Percentiles rank a stretch among this genome's conserved stretches.
Conservation (phyloP, 35 echinoderm and acorn worm species). For the Acanthaster planci region DNA sequence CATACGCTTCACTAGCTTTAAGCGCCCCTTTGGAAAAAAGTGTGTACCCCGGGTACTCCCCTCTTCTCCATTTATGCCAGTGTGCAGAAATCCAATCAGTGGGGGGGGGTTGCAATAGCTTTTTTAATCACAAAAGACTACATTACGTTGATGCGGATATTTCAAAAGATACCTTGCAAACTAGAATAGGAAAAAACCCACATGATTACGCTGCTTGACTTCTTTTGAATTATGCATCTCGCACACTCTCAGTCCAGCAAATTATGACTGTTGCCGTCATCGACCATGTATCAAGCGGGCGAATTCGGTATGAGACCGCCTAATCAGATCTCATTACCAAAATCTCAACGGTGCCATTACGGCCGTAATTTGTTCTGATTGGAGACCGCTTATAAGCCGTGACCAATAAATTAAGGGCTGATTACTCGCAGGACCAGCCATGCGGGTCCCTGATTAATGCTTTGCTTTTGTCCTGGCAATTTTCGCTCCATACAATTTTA, state of each 20-base stretch:
- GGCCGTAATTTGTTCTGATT: slow-evolving; percentile 10
- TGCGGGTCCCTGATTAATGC: slow-evolving; percentile 7
- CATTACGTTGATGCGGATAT: too few relatives aligned
- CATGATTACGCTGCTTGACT: too few relatives aligned
- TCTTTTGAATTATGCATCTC: slow-evolving; percentile 9
- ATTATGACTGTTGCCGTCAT: neutral
- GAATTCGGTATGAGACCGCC: neutral
- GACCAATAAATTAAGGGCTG: slow-evolving; percentile 23
- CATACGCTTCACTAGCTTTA: too few relatives aligned
- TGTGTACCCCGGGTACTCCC: too few relatives aligned
- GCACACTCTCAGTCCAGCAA: neutral
- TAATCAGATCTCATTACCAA: slow-evolving; percentile 1
- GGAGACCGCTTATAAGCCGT: slow-evolving; percentile 4
- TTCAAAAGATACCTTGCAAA: too few relatives aligned
- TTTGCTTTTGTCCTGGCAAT: neutral
- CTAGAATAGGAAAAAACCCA: too few relatives aligned
- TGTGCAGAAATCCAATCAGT: too few relatives aligned
- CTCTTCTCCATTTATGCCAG: too few relatives aligned
- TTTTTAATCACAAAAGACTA: too few relatives aligned
- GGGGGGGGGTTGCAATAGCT: too few relatives aligned
- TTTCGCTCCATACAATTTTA: slow-evolving; percentile 11
- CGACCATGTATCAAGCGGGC: neutral
- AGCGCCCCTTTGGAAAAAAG: too few relatives aligned
- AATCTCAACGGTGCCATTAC: slow-evolving; percentile 20
- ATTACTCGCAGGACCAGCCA: slow-evolving; percentile 7